Base-by-base conservation (phyloP, 2,797 vertebrate genomes). In the Lerista edwardsae region DNA sequence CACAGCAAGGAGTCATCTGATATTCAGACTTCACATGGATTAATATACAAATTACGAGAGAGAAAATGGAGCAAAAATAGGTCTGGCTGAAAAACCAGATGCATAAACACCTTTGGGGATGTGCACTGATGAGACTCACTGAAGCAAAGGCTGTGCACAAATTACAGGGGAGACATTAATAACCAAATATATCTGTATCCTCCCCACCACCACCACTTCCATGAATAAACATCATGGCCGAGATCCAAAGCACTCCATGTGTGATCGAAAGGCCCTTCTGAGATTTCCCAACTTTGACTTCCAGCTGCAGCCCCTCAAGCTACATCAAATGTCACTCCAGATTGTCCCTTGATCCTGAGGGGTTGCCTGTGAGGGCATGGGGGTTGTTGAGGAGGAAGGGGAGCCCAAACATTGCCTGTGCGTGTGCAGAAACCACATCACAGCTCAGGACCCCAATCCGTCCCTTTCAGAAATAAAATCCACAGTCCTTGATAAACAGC, bases 41-140 rank as follows among this genome's bases (percentile, higher is more conserved):
- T 69, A 89, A 83, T 51, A 31, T 39, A 83, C 65, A 89, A 82
- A 86, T 89, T 75, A 85, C 25, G 47, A 87, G 14, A 79, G 68
- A 85, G 90, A 87, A 88, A 79, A 75, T 0, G 85, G 64, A 67
- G 82, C 2, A 8, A 64, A 51, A 79, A 64, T 72, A 76, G 0
- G 36, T 21, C 89, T 86, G 86, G 59, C 83, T 39, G 84, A 68
- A 81, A 67, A 85, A 3, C 41, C 12, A 80, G 47, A 85, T 80
- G 27, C 25, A 84, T 23, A 87, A 82, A 72, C 87, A 74, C 31
- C 17, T 87, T 86, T 75, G 47, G 55, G 88, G 84, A 77, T 79
- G 72, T 55, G 74, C 29, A 78, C 68, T 79, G 14, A 36, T 82
- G 19, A 67, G 17, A 31, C 74, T 69, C 75, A 14, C 61, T 14